Evolutionary conservation across 2,888 invertebrate species (phyloP).

Genomic region (Saturnia pavonia): DNA sequence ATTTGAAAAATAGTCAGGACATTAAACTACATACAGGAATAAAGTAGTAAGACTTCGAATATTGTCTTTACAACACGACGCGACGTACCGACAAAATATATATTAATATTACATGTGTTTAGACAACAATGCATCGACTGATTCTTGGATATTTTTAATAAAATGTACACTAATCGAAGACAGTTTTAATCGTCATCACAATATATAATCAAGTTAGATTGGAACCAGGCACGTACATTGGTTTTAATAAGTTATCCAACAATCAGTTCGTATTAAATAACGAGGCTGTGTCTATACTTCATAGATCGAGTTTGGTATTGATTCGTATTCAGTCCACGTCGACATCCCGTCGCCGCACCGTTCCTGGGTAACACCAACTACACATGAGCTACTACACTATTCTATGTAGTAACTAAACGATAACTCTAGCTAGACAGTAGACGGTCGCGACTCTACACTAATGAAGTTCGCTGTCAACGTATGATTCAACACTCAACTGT

Average conservation of each 20-base stretch:
- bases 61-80: neutral
- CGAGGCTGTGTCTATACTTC: neutral
- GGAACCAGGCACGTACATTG: too few species aligned
- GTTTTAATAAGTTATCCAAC: too few species aligned
- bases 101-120: neutral
- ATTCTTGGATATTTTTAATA: too few species aligned
- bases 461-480: too few species aligned
- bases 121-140: too few species aligned
- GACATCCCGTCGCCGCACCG: too few species aligned
- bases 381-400: neutral
- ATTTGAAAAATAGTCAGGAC: constrained; percentile 44
- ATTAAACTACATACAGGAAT: constrained; percentile 11
- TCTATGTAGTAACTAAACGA: neutral
- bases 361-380: too few species aligned
- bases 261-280: neutral
- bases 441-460: too few species aligned
- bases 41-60: neutral
- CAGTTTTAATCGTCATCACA: neutral
- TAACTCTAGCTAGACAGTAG: too few species aligned
- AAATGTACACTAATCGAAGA: too few species aligned
- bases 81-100: neutral
- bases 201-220: neutral
- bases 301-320: neutral
- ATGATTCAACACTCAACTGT: too few species aligned
- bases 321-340: too few species aligned